Conservation (phyloP, 2,888 invertebrate genomes). For the Callosobruchus maculatus region DNA sequence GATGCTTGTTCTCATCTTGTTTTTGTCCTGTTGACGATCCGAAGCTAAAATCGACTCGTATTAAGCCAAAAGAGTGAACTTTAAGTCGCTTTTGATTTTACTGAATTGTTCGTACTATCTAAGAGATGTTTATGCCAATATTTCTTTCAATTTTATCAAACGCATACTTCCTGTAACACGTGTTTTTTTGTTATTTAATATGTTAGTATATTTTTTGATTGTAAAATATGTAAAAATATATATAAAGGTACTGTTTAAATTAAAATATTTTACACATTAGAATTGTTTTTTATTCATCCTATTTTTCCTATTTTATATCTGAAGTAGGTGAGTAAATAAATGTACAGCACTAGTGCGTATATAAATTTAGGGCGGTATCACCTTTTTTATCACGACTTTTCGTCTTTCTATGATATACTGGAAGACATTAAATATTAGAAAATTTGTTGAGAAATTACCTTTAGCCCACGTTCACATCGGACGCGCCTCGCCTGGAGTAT, state of each 20-base stretch:
- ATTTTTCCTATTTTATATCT: too few relatives aligned
- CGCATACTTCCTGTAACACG: background rate
- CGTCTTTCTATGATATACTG: too few relatives aligned
- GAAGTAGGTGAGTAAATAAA: too few relatives aligned
- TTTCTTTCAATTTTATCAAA: background rate
- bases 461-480: too few relatives aligned
- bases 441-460: too few relatives aligned
- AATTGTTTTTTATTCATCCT: too few relatives aligned
- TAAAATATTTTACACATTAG: background rate
- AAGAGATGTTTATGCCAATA: background rate
- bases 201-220: background rate
- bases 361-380: too few relatives aligned
- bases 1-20: conserved; percentile 9
- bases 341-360: too few relatives aligned
- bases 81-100: background rate
- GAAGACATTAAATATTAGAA: too few relatives aligned
- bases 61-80: background rate
- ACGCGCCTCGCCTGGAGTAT: too few relatives aligned
- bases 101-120: background rate
- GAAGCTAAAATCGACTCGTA: conserved; percentile 4
- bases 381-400: too few relatives aligned
- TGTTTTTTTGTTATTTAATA: background rate
- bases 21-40: conserved; percentile 22
- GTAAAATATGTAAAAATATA: background rate
- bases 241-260: background rate